Base-by-base conservation (phyloP, 2,888 invertebrate genomes). In the Xestia rhomboidea region DNA sequence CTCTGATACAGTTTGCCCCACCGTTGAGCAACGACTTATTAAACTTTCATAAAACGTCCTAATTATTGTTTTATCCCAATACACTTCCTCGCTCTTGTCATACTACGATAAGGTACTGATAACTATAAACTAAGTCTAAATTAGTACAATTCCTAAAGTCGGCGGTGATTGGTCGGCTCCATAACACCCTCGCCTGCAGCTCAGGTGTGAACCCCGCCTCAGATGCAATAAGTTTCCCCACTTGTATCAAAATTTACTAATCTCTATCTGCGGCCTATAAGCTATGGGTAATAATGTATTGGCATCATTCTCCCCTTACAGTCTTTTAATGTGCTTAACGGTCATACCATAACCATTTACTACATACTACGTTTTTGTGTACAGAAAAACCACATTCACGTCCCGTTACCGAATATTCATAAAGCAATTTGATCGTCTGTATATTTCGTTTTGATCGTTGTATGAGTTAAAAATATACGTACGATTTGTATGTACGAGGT, bases 401-500 rank as follows among this genome's bases (percentile, higher is more conserved):
- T 63, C 6, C 67, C 21, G 21, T 57, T 57, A 49, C 13, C 24
- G 44, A 79, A 79, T 79, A 84, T 83, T 79, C 76, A 79, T 60
- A 76, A 57, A 60, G 49, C 51, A 51, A 72, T 76, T 72, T 68
- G 27, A 46, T 71, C 27, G 27, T 15, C 38, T 51, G 24, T 66
- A 69, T 54, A 81, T 71, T 67, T 70, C 68, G 15, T 73, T 72
- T 69, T 54, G 51, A 67, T 77, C 51, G 73, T 73, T 63, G 70
- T 49, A n/a, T n/a, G n/a, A n/a, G n/a, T n/a, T n/a, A n/a, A 72
- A 67, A 21, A 64, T 85, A 49, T 41, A 68, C 82, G 69, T 77
- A 27, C 73, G 60, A 76, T 84, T 73, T 76, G 54, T 68, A 77
- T 85, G 66, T 77, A 76, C 77, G 72, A 85, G 71, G 46, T 77